Base-by-base conservation (phyloP, 1,140 invertebrate species). In the Drosophila chauvacae region DNA sequence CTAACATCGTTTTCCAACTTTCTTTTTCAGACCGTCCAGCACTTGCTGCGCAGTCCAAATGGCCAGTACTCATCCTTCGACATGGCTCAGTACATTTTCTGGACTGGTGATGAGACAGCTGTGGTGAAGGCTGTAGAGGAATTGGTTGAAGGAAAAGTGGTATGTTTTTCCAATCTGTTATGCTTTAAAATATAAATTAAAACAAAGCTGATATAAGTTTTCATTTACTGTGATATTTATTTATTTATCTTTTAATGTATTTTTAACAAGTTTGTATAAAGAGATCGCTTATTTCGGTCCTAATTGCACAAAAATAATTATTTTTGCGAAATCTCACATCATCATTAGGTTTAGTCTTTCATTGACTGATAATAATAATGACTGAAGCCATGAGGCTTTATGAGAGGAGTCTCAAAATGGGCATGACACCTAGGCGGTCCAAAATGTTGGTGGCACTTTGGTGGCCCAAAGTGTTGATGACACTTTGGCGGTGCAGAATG, bases 51-150 rank as follows among this genome's bases (percentile, higher is more conserved):
- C 18, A 91, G 94, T 79, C 77, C 93, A 1, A 94, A 94, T 53
- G 93, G 95, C 2, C 95, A 95, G 65, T 95, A 95, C 72, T 95
- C 95, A 0, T 95, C 95, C 3, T 91, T 95, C 50, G 95, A 96
- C 76, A 95, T 96, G 94, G 96, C 96, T 0, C 95, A 96, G 79
- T 96, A 96, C 69, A 95, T 96, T 3, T 96, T 96, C 81, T 96
- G 95, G 95, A 96, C 96, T 5, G 96, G 96, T 7, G 96, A 96
- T 91, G 96, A 96, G 82, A 94, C 94, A 47, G 95, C 96, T 3
- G 96, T 96, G 1, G 96, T 96, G 3, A 88, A 94, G 4, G 95
- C 96, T 18, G 95, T 96, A 41, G 95, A 96, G 80, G 95, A 96
- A 72, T 95, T 96, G 62, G 93, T 96, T 5, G 94, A 95, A 78